Percentiles rank a stretch among this genome's conserved stretches.
Conservation (phyloP, 1,140 invertebrate genomes). For the Venturia canescens region DNA sequence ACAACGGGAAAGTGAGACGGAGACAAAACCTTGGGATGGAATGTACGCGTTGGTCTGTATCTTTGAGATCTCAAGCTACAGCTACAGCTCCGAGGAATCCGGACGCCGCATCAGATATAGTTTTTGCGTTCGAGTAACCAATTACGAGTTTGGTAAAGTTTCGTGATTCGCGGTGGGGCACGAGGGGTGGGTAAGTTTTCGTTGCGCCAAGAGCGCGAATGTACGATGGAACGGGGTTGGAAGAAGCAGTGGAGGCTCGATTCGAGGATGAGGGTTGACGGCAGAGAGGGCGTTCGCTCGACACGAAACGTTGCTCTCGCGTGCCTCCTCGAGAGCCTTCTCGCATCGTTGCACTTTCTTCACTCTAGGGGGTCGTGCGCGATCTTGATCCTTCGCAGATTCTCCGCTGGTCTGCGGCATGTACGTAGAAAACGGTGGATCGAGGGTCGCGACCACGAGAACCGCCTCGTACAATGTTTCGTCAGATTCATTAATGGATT, state of each 20-base stretch:
- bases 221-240: background rate
- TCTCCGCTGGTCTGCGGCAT: background rate
- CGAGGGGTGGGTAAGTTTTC: background rate
- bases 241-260: background rate
- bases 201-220: background rate
- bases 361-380: background rate
- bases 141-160: slow-evolving; percentile 33
- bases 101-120: background rate
- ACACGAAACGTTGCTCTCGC: slow-evolving; percentile 16
- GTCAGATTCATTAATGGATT: slow-evolving; percentile 27
- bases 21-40: background rate
- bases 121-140: slow-evolving; percentile 33
- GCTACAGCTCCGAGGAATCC: slow-evolving; percentile 14
- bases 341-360: background rate
- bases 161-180: background rate
- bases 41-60: background rate
- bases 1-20: background rate
- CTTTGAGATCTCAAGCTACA: background rate
- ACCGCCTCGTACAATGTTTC: background rate
- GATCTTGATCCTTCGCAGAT: background rate
- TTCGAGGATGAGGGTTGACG: background rate
- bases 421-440: background rate
- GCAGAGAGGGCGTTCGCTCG: background rate
- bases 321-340: background rate
- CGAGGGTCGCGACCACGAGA: background rate